phyloP scores from a whole-genome alignment of 2,113 vertebrate genomes.

The Alaudala cheleensis region DNA sequence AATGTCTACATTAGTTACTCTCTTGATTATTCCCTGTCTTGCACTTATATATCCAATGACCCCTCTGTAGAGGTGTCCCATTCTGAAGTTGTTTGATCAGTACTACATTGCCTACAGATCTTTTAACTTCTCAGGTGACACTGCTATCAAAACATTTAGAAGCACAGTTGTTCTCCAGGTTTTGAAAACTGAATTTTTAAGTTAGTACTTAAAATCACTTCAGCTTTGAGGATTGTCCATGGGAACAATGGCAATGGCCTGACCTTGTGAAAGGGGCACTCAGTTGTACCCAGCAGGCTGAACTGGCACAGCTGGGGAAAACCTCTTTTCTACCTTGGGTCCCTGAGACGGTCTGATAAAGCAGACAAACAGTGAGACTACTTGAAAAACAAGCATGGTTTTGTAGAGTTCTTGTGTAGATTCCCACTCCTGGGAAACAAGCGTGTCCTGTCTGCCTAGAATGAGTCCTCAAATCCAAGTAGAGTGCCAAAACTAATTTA shows the following conservation, averaged over 20 bases:
- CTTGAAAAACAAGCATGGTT: neutral
- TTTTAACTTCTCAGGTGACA: neutral
- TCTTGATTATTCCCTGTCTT: neutral
- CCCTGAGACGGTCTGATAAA: neutral
- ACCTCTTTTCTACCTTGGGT: neutral
- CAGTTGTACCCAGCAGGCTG: fast-evolving
- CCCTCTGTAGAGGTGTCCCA: neutral
- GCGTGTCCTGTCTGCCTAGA: neutral
- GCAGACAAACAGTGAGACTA: neutral
- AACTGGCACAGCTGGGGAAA: neutral
- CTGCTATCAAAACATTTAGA: neutral
- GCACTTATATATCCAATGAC: neutral
- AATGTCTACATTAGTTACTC: neutral
- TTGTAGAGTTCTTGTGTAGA: neutral
- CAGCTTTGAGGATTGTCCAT: neutral
- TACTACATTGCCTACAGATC: neutral
- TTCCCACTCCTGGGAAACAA: neutral
- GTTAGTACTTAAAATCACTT: neutral
- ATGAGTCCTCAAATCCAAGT: neutral
- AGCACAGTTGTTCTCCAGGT: neutral
- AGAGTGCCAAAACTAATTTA: neutral
- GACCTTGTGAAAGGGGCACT: neutral
- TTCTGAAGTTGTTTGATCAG: neutral
- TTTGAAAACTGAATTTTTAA: neutral
- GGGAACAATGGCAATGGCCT: neutral